A percentile compares a stretch with the other conserved stretches of the same genome.
Conservation (phyloP, 2,888 invertebrate species). For the Crioceris asparagi region DNA sequence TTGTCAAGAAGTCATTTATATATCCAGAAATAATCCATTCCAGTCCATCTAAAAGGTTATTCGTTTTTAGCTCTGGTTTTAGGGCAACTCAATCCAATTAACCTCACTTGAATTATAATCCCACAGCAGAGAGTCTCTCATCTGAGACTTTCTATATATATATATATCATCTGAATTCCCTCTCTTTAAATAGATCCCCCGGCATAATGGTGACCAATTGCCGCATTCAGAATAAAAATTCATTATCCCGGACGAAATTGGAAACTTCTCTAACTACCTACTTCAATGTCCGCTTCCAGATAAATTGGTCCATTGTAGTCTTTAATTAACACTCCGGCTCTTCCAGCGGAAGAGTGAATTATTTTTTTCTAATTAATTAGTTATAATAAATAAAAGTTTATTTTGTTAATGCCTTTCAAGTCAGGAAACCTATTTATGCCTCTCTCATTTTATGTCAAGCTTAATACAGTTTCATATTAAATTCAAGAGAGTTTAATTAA, state of each 20-base stretch:
- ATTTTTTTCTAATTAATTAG: slow-evolving; percentile 24
- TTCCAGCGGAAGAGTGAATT: slow-evolving; percentile 23
- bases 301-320: slow-evolving; percentile 30
- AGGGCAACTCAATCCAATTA: too few species aligned
- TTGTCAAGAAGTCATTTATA: too few species aligned
- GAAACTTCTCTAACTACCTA: slow-evolving; percentile 24
- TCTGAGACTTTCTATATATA: too few species aligned
- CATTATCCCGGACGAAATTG: slow-evolving; percentile 33
- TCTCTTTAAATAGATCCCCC: too few species aligned
- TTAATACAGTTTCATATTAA: too few species aligned
- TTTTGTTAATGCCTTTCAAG: background rate
- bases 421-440: background rate
- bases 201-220: slow-evolving; percentile 36
- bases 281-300: slow-evolving; percentile 18
- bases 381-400: slow-evolving; percentile 11
- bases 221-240: slow-evolving; percentile 32
- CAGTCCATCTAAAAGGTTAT: too few species aligned
- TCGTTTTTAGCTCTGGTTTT: too few species aligned
- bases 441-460: background rate
- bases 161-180: too few species aligned
- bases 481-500: too few species aligned
- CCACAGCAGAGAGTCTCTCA: too few species aligned
- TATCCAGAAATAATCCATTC: too few species aligned
- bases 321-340: slow-evolving; percentile 28
- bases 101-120: too few species aligned